A percentile compares a stretch with the other conserved stretches of the same genome.
These are phyloP conservation scores for Intellagama lesueurii DNA, from an alignment of 2,797 vertebrate species.

Conservation along the genomic window DNA sequence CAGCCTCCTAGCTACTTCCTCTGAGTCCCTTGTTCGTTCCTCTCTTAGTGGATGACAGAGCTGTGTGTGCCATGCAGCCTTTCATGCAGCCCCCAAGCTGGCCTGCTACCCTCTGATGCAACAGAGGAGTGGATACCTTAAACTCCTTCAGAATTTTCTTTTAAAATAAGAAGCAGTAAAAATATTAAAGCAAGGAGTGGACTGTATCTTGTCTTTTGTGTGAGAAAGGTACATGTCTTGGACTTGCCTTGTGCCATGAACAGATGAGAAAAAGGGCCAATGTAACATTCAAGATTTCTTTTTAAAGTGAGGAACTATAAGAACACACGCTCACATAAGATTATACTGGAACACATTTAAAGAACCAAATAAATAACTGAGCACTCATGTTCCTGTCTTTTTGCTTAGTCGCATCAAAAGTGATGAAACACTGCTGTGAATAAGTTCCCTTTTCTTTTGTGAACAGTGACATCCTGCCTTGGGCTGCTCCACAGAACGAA, in stretches of 20 bases:
- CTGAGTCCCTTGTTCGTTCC: too few species aligned
- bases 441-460: not conserved
- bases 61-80: too few species aligned
- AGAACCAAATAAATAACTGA: not conserved
- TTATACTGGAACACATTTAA: not conserved
- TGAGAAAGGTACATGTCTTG: not conserved
- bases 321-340: not conserved
- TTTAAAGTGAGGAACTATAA: not conserved
- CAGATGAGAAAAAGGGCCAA: too few species aligned
- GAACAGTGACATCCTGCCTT: not conserved
- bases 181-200: not conserved
- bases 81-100: too few species aligned
- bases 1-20: not conserved
- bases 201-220: not conserved
- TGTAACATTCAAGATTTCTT: too few species aligned
- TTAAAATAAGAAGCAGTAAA: not conserved
- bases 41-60: too few species aligned
- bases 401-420: not conserved
- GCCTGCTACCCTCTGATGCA: not conserved
- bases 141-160: not conserved
- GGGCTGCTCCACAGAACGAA: too few species aligned
- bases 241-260: not conserved
- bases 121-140: not conserved
- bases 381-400: not conserved
- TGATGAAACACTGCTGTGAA: not conserved